phyloP scores from a whole-genome alignment of 2,113 vertebrate species.

The Cromileptes altivelis region DNA sequence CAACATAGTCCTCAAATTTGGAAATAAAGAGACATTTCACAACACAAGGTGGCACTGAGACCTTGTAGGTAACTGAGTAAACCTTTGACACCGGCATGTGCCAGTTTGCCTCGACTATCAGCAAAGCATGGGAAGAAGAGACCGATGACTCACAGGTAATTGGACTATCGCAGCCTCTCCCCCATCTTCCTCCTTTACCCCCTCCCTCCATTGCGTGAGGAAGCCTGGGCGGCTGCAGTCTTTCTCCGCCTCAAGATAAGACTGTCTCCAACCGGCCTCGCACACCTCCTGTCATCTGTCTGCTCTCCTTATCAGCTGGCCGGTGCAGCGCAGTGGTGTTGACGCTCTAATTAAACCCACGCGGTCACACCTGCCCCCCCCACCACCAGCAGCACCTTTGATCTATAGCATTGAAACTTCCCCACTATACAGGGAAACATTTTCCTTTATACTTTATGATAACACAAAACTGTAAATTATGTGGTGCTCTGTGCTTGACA shows the following conservation, averaged over 20 bases:
- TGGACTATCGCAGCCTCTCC: slow-evolving; percentile 58
- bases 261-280: slow-evolving; percentile 84
- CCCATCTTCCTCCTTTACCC: slow-evolving; percentile 58
- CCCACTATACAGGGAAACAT: slow-evolving; percentile 10
- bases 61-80: slow-evolving; percentile 29
- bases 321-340: slow-evolving; percentile 65
- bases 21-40: slow-evolving; percentile 17
- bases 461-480: slow-evolving; percentile 35
- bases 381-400: slow-evolving; percentile 25
- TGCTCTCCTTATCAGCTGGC: slow-evolving; percentile 83
- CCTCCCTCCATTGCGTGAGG: slow-evolving; percentile 80
- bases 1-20: neutral
- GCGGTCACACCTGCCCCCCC: slow-evolving; percentile 64
- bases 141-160: slow-evolving; percentile 82
- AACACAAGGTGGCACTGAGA: slow-evolving; percentile 78
- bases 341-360: slow-evolving; percentile 82
- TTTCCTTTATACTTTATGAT: slow-evolving; percentile 1
- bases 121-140: slow-evolving; percentile 62
- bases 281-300: slow-evolving; percentile 87
- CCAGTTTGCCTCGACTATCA: slow-evolving; percentile 42
- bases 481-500: neutral
- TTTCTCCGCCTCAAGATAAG: slow-evolving; percentile 85
- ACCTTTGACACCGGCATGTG: slow-evolving; percentile 66
- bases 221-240: slow-evolving; percentile 81
- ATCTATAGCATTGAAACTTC: slow-evolving; percentile 34